Evolutionary conservation across 2,888 invertebrate species (phyloP), one percentile per base, ranked within the genome.

Genomic region (Pristionchus japonicus): DNA sequence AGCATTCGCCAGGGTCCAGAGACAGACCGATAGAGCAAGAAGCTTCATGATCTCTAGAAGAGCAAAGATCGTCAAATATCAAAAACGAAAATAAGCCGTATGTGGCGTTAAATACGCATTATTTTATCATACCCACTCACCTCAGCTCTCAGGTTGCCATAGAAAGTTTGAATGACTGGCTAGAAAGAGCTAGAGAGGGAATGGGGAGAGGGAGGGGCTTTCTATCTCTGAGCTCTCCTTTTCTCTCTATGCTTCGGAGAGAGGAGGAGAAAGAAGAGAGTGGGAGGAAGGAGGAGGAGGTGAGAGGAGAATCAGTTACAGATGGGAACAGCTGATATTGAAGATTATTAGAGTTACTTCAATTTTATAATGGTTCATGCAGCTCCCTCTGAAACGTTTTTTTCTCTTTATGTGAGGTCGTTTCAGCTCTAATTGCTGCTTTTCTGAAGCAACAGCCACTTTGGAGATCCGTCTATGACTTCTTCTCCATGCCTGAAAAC

Each of bases 71-170:
- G 3, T 0, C 57, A 57, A n/a, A n/a, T n/a, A n/a, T n/a, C 9
- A n/a, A 57, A 57, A 57, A 57, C 23, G 57, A n/a, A 57, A 57
- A n/a, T 23, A 57, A 13, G 17, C 52, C 23, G 17, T 17, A 23
- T 4, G 23, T 52, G 17, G 23, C 57, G 57, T 9, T n/a, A 57
- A 57, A 57, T n/a, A 6, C 37, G 37, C 20, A 40, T 70, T 70
- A 70, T 70, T 70, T 37, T 70, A 34, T 23, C 70, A 23, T 70
- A 37, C 37, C 37, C 17, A 70, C 70, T 70, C 37, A 70, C 70
- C 70, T 70, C 31, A n/a, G 57, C 37, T 70, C 70, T 70, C 37
- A 70, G 70, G 70, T 70, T 70, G 70, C 70, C 70, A 70, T 70
- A 70, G 70, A 70, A 70, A 70, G 70, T 37, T 70, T 70, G 70